A percentile compares a stretch with the other conserved stretches of the same genome.
Conservation (phyloP, 2,888 invertebrate genomes). For the Microctonus hyperodae region DNA sequence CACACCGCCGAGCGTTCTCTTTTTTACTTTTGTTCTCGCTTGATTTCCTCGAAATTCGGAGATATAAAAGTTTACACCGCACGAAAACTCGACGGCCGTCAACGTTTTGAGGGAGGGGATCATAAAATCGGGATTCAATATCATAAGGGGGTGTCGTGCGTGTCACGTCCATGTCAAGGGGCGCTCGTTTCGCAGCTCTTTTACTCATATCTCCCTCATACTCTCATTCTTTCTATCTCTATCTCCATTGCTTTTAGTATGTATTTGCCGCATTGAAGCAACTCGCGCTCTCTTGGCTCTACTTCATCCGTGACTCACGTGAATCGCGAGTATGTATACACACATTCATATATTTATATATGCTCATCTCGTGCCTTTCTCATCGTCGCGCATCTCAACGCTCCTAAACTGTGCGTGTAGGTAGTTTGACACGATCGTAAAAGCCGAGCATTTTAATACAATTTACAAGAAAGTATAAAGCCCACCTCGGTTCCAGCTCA, state of each 20-base stretch:
- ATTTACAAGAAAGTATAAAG: slow-evolving; percentile 62
- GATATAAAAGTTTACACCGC: slow-evolving; percentile 62
- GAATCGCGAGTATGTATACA: no score
- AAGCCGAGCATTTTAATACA: slow-evolving; percentile 62
- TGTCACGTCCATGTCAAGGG: slow-evolving; percentile 48
- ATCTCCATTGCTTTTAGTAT: slow-evolving; percentile 25
- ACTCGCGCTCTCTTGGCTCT: background rate
- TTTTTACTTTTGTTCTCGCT: slow-evolving; percentile 38
- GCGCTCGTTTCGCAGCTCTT: slow-evolving; percentile 37
- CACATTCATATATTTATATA: slow-evolving; percentile 20
- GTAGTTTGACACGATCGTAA: slow-evolving; percentile 62
- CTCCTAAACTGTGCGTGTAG: slow-evolving; percentile 42
- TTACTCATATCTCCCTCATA: no score
- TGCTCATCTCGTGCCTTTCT: slow-evolving; percentile 20
- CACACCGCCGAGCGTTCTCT: background rate
- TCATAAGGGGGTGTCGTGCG: slow-evolving; percentile 48
- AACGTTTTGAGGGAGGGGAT: slow-evolving; percentile 45
- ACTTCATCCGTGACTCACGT: slow-evolving; percentile 26
- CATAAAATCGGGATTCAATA: slow-evolving; percentile 62
- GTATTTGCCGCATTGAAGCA: background rate
- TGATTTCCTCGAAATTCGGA: slow-evolving; percentile 60
- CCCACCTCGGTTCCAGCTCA: no score
- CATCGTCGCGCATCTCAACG: slow-evolving; percentile 13
- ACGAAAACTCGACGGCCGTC: slow-evolving; percentile 33
- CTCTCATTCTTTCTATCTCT: slow-evolving; percentile 22